A percentile compares a stretch with the other conserved stretches of the same genome.
Conservation (phyloP, 1,140 invertebrate species). For the Trachelipus rathkii region DNA sequence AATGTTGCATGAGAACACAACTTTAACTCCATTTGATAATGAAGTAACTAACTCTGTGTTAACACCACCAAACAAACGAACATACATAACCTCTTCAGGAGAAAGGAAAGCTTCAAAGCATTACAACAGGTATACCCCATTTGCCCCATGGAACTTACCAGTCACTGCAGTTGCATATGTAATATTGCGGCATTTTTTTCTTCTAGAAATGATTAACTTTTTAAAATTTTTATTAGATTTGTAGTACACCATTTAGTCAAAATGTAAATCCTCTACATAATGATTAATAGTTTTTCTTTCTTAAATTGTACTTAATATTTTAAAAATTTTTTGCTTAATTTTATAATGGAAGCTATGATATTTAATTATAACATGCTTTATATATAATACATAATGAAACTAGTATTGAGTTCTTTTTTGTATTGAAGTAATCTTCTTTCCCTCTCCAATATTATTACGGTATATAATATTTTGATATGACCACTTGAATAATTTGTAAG, state of each 20-base stretch:
- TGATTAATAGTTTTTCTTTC: no score
- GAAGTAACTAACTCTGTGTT: not conserved
- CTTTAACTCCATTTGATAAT: constrained; percentile 5
- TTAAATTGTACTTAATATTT: no score
- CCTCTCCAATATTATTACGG: no score
- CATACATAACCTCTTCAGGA: not conserved
- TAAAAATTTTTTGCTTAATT: no score
- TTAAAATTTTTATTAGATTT: not conserved
- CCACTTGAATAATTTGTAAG: no score
- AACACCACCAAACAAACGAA: not conserved
- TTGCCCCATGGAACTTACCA: not conserved
- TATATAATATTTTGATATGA: no score
- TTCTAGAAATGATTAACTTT: not conserved
- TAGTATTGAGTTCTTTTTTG: no score
- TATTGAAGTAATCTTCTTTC: no score
- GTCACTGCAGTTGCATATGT: not conserved
- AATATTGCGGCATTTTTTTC: not conserved
- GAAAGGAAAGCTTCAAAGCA: not conserved
- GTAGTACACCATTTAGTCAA: not conserved
- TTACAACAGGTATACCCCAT: not conserved
- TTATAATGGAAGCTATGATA: no score
- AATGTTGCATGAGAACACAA: not conserved
- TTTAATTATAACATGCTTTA: no score
- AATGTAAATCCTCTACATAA: not conserved
- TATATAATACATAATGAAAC: no score